Conservation (phyloP, 2,888 invertebrate genomes). For the Acleris sparsana region DNA sequence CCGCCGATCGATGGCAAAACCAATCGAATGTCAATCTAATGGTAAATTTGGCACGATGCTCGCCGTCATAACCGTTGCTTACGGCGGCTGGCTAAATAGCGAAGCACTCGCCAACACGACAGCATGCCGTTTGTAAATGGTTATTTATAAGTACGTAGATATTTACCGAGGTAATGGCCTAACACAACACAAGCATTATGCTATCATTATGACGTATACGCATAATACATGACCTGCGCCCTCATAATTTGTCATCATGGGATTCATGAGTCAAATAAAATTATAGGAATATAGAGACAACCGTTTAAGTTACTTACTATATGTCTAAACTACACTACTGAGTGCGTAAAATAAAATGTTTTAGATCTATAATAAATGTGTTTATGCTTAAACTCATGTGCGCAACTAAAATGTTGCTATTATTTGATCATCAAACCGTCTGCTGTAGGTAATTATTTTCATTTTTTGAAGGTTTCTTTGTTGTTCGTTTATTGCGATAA, state of each 20-base stretch:
- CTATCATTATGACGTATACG: constrained; percentile 11
- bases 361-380: too few species aligned
- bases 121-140: too few species aligned
- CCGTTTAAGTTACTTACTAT: constrained; percentile 6
- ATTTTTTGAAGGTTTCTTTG: constrained; percentile 56
- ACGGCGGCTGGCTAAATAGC: background rate
- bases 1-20: background rate
- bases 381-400: constrained; percentile 6
- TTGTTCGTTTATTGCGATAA: constrained; percentile 68
- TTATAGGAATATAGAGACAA: constrained; percentile 28
- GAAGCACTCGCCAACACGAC: too few species aligned
- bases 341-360: too few species aligned
- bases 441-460: constrained; percentile 24
- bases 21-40: constrained; percentile 14
- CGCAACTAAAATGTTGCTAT: constrained; percentile 11
- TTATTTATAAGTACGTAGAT: too few species aligned
- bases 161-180: background rate
- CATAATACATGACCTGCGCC: constrained; percentile 21
- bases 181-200: constrained; percentile 1
- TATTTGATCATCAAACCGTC: constrained; percentile 19
- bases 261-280: constrained; percentile 27
- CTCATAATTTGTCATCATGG: constrained; percentile 20
- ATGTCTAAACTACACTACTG: too few species aligned
- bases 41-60: constrained; percentile 3
- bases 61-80: background rate